Evolutionary conservation across 1,140 invertebrate species (phyloP), one percentile per base, ranked within the genome.

Genomic region (Temnothorax nylanderi): DNA sequence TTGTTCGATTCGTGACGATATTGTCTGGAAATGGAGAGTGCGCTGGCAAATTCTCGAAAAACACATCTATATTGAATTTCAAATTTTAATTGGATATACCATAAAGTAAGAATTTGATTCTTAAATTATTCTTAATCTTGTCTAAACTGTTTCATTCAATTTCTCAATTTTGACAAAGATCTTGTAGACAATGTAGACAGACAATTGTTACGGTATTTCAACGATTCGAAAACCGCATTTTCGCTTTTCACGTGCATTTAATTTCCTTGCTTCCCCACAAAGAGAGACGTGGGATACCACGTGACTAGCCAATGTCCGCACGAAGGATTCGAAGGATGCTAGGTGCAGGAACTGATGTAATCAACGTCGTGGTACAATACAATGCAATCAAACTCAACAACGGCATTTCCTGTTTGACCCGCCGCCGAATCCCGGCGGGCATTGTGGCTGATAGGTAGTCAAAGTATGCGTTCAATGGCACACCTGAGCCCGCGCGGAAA

Each of bases 381-480:
- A 32, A 84, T 64, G 80, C 56, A 84, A 84, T 84, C 80, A 84
- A 75, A 84, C 51, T 75, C 54, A 47, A 64, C 69, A 74, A 64
- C 54, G 80, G 80, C 44, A 74, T 84, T 84, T 74, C 80, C 69
- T 44, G 41, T 84, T 84, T 84, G 69, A 84, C 54, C 41, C 41
- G 54, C 41, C 41, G 41, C 41, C 54, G 26, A 75, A 84, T 84
- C 54, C 41, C 51, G 11, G 18, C 51, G n/a, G 58, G 44, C 75
- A 75, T 56, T 47, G 54, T 72, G 37, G 54, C 26, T n/a, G 51
- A 41, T 26, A 74, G 80, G 56, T 84, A 75, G 71, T 18, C 80
- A 84, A 84, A 84, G 71, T 84, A 75, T 84, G 80, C 69, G n/a
- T 60, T 84, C 56, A 84, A 74, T 75, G 69, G 80, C 69, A 56